These are phyloP conservation scores for Pogona vitticeps DNA, from an alignment of 2,113 vertebrate genomes.

Conservation along the genomic window DNA sequence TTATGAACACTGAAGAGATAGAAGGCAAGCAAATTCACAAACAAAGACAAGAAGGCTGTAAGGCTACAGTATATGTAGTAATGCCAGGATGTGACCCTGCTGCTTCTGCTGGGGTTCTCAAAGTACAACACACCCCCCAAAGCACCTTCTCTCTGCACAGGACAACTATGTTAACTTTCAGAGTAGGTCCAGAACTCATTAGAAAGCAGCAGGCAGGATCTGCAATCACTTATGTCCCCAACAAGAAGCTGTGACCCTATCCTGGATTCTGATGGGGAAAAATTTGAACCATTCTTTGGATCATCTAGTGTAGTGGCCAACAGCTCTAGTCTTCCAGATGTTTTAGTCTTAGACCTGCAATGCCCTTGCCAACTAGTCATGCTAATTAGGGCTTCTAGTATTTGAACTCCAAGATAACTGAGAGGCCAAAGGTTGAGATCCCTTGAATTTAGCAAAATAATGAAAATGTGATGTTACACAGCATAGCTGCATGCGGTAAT, in stretches of 20 bases:
- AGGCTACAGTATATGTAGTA: no score
- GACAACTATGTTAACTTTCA: not conserved
- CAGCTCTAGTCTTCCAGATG: no score
- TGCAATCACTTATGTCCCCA: not conserved
- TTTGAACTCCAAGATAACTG: no score
- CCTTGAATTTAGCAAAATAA: no score
- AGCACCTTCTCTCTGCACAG: not conserved
- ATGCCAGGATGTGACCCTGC: not conserved
- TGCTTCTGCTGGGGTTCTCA: not conserved
- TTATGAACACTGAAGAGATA: conserved; percentile 24
- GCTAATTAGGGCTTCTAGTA: no score
- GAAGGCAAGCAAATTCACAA: not conserved
- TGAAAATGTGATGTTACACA: no score
- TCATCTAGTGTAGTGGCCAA: not conserved
- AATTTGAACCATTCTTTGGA: not conserved
- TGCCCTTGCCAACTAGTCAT: no score
- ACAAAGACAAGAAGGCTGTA: not conserved
- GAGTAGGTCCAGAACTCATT: not conserved
- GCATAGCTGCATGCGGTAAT: no score
- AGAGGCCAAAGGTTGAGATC: no score
- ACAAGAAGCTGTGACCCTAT: not conserved
- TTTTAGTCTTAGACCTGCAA: no score
- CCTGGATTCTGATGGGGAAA: not conserved
- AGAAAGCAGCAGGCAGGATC: not conserved
- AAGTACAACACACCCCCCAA: not conserved